phyloP scores from a whole-genome alignment of 2,888 invertebrate species.

The Erebia ligea region DNA sequence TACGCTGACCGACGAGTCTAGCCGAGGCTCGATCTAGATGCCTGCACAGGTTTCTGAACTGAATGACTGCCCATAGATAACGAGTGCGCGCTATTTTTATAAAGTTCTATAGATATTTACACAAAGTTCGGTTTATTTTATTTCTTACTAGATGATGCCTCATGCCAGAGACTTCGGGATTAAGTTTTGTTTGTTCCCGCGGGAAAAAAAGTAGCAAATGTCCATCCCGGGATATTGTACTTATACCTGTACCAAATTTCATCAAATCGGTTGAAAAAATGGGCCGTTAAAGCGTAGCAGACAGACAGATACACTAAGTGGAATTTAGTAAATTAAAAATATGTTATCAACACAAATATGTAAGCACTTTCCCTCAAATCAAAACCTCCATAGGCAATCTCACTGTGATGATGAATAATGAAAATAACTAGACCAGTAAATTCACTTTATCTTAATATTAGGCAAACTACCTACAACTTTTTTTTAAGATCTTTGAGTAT shows the following conservation, averaged over 20 bases:
- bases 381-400: slow-evolving; percentile 26
- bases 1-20: slow-evolving; percentile 28
- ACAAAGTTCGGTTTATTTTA: too few relatives aligned
- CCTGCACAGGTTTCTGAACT: slow-evolving; percentile 12
- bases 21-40: slow-evolving; percentile 15
- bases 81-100: not conserved
- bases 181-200: too few relatives aligned
- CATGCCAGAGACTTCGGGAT: not conserved
- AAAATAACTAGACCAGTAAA: slow-evolving; percentile 34
- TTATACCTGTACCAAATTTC: too few relatives aligned
- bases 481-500: too few relatives aligned
- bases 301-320: too few relatives aligned
- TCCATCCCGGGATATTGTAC: too few relatives aligned
- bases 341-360: slow-evolving; percentile 26
- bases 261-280: too few relatives aligned
- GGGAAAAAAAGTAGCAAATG: too few relatives aligned
- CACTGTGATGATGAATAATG: slow-evolving; percentile 28
- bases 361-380: slow-evolving; percentile 31
- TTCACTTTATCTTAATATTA: slow-evolving; percentile 11
- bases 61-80: slow-evolving; percentile 18
- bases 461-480: too few relatives aligned
- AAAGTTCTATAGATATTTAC: not conserved
- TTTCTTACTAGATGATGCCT: not conserved
- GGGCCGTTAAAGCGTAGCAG: too few relatives aligned
- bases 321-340: not conserved